phyloP scores from a whole-genome alignment of 1,140 invertebrate genomes.

The Lepidurus couesii region DNA sequence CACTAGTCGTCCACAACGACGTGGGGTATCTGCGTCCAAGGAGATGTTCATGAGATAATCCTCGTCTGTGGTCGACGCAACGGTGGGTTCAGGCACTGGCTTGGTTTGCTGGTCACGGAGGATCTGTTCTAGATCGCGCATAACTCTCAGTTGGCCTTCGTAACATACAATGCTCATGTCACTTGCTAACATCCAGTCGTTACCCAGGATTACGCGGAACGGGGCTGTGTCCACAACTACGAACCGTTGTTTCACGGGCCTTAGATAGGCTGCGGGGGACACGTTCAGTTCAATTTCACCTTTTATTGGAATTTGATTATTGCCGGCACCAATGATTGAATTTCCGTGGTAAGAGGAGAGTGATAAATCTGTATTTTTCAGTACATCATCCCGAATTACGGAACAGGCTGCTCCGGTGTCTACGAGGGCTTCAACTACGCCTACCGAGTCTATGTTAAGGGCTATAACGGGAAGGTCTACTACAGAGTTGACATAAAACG shows the following conservation, averaged over 20 bases:
- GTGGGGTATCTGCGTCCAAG: not conserved
- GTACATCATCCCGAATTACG: slow-evolving; percentile 23
- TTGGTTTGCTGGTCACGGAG: not conserved
- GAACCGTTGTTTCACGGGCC: not conserved
- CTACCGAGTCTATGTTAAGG: not conserved
- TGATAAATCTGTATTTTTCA: not conserved
- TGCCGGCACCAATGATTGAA: not conserved
- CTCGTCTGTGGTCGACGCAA: not conserved
- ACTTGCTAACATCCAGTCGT: slow-evolving; percentile 16
- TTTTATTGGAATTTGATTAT: not conserved
- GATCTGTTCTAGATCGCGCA: not conserved
- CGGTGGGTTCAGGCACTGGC: not conserved
- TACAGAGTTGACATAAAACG: not conserved
- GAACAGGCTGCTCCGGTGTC: slow-evolving; percentile 9
- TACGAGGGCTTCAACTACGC: not conserved
- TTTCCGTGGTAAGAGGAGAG: not conserved
- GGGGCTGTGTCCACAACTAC: not conserved
- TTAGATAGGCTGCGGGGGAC: not conserved
- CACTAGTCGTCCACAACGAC: not conserved
- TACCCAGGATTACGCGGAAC: slow-evolving; percentile 19
- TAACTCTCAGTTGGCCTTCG: not conserved
- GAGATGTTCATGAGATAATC: not conserved
- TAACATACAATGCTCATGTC: not conserved
- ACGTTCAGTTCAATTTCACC: not conserved
- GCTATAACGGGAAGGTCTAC: not conserved